Conservation (phyloP, 2,797 vertebrate species). For the Forpus xanthops region DNA sequence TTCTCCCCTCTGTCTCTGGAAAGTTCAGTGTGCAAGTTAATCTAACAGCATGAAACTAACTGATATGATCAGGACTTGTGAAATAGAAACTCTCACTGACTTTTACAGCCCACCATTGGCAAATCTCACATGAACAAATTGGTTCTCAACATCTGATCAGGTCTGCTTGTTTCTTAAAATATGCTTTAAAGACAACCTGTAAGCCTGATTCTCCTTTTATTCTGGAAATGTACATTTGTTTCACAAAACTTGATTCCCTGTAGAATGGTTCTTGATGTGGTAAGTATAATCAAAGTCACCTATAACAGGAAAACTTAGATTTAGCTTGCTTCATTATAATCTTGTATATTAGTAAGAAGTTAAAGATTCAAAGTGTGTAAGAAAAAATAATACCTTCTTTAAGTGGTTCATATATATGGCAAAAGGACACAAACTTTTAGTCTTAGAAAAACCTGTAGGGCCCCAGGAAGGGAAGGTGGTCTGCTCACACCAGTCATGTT, state of each 20-base stretch:
- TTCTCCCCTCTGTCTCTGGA: not conserved
- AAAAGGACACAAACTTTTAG: not conserved
- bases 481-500: not conserved
- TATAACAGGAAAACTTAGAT: not conserved
- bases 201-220: not conserved
- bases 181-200: not conserved
- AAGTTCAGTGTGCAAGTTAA: constrained; percentile 36
- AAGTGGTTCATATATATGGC: not conserved
- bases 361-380: not conserved
- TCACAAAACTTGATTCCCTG: not conserved
- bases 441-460: not conserved
- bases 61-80: constrained; percentile 44
- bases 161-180: not conserved
- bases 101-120: not conserved
- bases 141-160: constrained; percentile 13
- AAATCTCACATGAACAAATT: constrained; percentile 49
- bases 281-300: not conserved
- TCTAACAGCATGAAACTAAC: not conserved
- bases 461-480: not conserved
- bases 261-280: not conserved
- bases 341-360: not conserved
- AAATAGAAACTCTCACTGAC: constrained; percentile 44
- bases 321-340: not conserved
- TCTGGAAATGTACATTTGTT: not conserved
- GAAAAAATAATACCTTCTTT: not conserved